Conservation (phyloP, 1,140 invertebrate genomes). For the Drosophila rufa region DNA sequence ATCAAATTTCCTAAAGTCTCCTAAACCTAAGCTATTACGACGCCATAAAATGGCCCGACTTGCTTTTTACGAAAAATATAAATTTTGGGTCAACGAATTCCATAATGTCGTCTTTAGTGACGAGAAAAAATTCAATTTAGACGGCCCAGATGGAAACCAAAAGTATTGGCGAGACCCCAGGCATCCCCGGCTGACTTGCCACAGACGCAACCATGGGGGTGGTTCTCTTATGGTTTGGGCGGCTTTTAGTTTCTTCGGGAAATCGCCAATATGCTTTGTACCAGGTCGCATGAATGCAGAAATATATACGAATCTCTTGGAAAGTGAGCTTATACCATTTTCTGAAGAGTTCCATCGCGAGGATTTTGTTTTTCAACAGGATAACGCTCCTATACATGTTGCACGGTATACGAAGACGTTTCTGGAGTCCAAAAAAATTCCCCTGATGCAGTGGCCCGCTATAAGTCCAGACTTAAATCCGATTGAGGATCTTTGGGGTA, state of each 20-base stretch:
- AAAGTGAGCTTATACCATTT: conserved; percentile 10
- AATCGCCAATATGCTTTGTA: neutral
- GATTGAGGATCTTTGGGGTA: conserved; percentile 14
- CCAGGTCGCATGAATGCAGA: neutral
- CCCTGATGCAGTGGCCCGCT: conserved; percentile 1
- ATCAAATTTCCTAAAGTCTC: neutral
- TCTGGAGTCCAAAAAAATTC: neutral
- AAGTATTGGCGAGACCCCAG: conserved; percentile 7
- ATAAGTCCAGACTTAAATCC: conserved; percentile 18
- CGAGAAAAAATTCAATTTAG: neutral
- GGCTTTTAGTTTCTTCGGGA: neutral
- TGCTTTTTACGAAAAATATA: conserved; percentile 11
- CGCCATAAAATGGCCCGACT: neutral
- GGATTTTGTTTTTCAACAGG: conserved; percentile 7
- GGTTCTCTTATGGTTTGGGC: too few relatives aligned
- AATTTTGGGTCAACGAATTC: neutral
- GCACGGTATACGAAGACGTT: conserved; percentile 4
- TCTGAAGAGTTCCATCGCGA: neutral
- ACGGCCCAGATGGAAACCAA: neutral
- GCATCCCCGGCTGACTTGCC: neutral
- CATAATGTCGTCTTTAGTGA: conserved; percentile 3
- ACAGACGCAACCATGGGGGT: neutral
- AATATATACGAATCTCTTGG: neutral
- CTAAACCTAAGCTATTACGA: neutral
- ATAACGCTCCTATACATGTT: conserved; percentile 12